These are phyloP conservation scores for Hepsetus odoe DNA, from an alignment of 2,113 vertebrate species.

Conservation along the genomic window DNA sequence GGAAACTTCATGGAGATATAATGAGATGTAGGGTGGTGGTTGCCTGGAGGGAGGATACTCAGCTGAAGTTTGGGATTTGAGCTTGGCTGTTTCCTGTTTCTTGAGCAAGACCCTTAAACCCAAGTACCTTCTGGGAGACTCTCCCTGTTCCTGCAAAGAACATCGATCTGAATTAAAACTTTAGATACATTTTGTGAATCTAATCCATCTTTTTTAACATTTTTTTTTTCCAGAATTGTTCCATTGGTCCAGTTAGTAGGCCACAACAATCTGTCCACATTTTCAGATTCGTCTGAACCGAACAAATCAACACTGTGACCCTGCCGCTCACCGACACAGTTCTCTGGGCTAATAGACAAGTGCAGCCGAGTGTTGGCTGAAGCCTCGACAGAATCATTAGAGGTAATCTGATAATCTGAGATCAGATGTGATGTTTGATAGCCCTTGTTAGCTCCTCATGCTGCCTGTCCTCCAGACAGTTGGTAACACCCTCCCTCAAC, in stretches of 20 bases:
- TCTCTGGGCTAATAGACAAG: background rate
- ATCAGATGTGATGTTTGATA: slow-evolving; percentile 44
- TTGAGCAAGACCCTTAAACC: too few species aligned
- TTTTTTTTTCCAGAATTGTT: too few species aligned
- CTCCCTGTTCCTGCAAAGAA: too few species aligned
- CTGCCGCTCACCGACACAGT: background rate
- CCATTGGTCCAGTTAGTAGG: background rate
- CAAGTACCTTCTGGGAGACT: too few species aligned
- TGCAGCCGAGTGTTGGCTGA: background rate
- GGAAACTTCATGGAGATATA: too few species aligned
- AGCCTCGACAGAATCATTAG: slow-evolving; percentile 41
- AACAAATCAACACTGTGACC: background rate
- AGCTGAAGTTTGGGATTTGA: too few species aligned
- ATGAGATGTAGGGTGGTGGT: too few species aligned
- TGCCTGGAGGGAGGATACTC: too few species aligned
- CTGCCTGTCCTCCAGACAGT: slow-evolving; percentile 9
- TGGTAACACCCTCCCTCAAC: background rate
- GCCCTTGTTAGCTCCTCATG: slow-evolving; percentile 23
- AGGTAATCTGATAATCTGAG: slow-evolving; percentile 44
- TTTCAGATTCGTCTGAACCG: background rate
- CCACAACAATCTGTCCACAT: background rate
- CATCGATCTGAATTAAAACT: too few species aligned
- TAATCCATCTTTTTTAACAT: too few species aligned
- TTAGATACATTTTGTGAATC: too few species aligned
- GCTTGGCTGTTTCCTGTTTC: too few species aligned